Evolutionary conservation across 2,888 invertebrate genomes (phyloP).

Genomic region (Chorisops tibialis): DNA sequence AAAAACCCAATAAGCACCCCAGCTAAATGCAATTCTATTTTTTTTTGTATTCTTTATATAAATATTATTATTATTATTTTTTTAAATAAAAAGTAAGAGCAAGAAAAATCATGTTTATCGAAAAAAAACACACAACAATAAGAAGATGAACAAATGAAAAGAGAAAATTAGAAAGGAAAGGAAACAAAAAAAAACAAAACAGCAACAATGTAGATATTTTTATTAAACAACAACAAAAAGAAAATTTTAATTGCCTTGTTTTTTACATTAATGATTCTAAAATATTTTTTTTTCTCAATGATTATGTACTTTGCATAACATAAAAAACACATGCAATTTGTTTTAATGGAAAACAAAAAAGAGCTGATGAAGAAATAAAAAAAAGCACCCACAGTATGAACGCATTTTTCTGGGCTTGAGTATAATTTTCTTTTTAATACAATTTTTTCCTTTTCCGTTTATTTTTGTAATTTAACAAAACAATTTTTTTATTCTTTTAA

Average conservation of each 20-base stretch:
- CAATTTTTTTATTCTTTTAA: constrained; percentile 20
- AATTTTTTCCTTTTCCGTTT: not conserved
- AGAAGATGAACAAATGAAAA: not conserved
- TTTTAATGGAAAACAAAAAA: not conserved
- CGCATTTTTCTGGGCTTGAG: not conserved
- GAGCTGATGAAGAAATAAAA: not conserved
- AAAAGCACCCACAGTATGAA: not conserved
- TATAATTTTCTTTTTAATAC: not conserved
- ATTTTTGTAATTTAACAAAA: constrained; percentile 15
- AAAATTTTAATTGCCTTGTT: constrained; percentile 22
- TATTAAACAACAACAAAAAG: constrained; percentile 12
- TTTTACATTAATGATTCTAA: not conserved
- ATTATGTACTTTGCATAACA: not conserved
- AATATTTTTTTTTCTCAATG: not conserved
- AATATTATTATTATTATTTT: constrained; percentile 24
- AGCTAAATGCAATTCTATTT: constrained; percentile 43
- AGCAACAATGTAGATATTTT: constrained; percentile 25
- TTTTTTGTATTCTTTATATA: constrained; percentile 29
- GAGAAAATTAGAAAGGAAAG: constrained; percentile 4
- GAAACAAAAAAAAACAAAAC: constrained; percentile 7
- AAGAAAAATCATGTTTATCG: constrained; percentile 14
- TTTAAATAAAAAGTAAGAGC: constrained; percentile 16
- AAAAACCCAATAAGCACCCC: constrained; percentile 78
- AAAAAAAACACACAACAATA: constrained; percentile 6
- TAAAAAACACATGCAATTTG: not conserved